Evolutionary conservation across 2,113 vertebrate species (phyloP).

Genomic region (Anas platyrhynchos): DNA sequence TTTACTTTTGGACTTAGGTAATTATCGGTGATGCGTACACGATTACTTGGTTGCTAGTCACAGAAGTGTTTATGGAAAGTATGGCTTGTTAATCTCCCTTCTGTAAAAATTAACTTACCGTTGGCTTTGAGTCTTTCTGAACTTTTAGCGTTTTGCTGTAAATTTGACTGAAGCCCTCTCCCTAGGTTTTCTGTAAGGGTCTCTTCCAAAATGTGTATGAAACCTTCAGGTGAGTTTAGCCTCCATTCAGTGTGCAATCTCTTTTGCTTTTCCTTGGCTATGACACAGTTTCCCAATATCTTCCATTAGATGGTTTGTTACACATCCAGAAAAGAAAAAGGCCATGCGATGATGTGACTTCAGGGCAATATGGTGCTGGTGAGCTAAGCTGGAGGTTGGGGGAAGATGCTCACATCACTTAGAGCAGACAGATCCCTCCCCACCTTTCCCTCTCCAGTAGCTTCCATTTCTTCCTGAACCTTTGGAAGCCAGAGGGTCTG

Average conservation of each 20-base stretch:
- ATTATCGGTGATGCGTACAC: neutral
- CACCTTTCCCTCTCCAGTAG: neutral
- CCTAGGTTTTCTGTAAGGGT: neutral
- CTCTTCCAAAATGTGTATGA: neutral
- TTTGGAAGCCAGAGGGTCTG: neutral
- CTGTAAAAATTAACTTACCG: neutral
- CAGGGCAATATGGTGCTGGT: neutral
- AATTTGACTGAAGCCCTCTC: neutral
- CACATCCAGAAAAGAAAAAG: neutral
- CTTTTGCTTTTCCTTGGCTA: neutral
- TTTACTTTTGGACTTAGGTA: neutral
- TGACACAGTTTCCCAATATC: neutral
- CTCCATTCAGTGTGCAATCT: neutral
- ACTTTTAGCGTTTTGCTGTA: neutral
- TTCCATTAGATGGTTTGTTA: neutral
- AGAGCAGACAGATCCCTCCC: neutral
- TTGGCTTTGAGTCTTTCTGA: neutral
- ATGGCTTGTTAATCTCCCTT: neutral
- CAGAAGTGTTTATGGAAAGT: neutral
- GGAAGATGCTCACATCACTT: neutral
- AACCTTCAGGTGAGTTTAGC: neutral
- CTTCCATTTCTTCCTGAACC: accelerated
- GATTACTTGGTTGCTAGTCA: neutral
- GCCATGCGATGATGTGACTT: neutral
- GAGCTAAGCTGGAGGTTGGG: neutral